Evolutionary conservation across 37 sponge, comb jelly and placozoan genomes (phyloP), one percentile per base, ranked within the genome.

Genomic region (Cliona cf. orientalis): DNA sequence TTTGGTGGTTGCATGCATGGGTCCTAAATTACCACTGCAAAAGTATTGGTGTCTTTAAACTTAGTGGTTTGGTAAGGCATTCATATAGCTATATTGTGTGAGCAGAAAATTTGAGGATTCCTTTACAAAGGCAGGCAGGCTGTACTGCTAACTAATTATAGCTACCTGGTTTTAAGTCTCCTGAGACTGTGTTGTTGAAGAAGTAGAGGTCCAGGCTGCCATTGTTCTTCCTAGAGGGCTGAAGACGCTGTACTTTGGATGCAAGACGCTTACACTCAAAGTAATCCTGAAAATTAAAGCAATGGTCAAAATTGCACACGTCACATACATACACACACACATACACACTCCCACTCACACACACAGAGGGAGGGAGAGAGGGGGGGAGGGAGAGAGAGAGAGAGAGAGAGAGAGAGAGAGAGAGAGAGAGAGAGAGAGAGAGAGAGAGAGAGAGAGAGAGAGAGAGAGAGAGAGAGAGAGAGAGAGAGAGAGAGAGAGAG

Each of bases 251-350:
- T 29, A 36, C 42, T 46, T 31, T 74, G 60, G 49, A 70, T 5
- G 29, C 49, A 42, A 85, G 66, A 62, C 81, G 69, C 78, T 76
- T 85, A 72, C 72, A 70, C 60, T 85, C 91, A 76, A 91, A 91
- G 65, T 69, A 85, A 33, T 91, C 91, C 91, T 91, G 46, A 33
- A 32, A 62, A n/a, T n/a, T 12, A 75, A 1, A 69, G 58, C 1
- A 3, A 43, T 0, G 28, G n/a, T n/a, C n/a, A n/a, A n/a, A n/a
- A n/a, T n/a, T n/a, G 73, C 32, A 74, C 1, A 5, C 17, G 9
- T 31, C 33, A 9, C 55, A 49, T 49, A 25, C 26, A 6, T 6
- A 45, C 74, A 73, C 55, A 73, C 74, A 73, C 31, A 73, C n/a
- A n/a, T n/a, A n/a, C n/a, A n/a, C n/a, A n/a, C n/a, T n/a, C n/a